Evolutionary conservation across 2,888 invertebrate genomes (phyloP).

Genomic region (Spodoptera littoralis): DNA sequence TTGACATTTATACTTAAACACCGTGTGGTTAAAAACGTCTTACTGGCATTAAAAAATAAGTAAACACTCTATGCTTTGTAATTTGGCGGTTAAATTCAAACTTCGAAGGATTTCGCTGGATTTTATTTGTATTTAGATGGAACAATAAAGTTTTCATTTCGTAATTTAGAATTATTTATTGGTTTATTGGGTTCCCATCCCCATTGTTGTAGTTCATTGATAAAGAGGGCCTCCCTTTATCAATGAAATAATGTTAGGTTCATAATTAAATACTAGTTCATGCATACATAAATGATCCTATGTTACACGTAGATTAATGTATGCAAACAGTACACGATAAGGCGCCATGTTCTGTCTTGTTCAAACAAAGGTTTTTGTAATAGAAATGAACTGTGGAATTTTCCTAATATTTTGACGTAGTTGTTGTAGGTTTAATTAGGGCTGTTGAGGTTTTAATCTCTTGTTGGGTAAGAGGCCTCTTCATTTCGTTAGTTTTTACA

Average conservation of each 20-base stretch:
- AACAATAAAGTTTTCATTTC: too few species aligned
- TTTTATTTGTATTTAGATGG: neutral
- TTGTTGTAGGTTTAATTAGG: neutral
- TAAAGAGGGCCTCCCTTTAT: conserved; percentile 20
- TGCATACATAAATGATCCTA: conserved; percentile 31
- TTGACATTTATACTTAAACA: conserved; percentile 18
- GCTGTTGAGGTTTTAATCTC: neutral
- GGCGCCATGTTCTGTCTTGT: conserved; percentile 29
- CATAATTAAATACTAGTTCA: neutral
- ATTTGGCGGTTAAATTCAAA: neutral
- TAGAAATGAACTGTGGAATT: conserved; percentile 30
- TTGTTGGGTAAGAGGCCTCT: neutral
- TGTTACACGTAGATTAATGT: conserved; percentile 27
- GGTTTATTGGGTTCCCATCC: too few species aligned
- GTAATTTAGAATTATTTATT: too few species aligned
- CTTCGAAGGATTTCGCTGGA: neutral
- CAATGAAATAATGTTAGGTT: conserved; percentile 9
- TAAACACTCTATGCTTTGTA: too few species aligned
- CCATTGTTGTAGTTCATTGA: too few species aligned
- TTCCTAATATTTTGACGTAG: conserved; percentile 20
- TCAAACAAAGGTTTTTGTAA: conserved; percentile 28
- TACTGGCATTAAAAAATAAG: too few species aligned
- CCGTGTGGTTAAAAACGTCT: too few species aligned
- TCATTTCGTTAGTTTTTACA: neutral
- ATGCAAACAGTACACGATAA: conserved; percentile 51